Evolutionary conservation across 2,113 vertebrate species (phyloP), one percentile per base, ranked within the genome.

Genomic region (Heterochromis multidens): DNA sequence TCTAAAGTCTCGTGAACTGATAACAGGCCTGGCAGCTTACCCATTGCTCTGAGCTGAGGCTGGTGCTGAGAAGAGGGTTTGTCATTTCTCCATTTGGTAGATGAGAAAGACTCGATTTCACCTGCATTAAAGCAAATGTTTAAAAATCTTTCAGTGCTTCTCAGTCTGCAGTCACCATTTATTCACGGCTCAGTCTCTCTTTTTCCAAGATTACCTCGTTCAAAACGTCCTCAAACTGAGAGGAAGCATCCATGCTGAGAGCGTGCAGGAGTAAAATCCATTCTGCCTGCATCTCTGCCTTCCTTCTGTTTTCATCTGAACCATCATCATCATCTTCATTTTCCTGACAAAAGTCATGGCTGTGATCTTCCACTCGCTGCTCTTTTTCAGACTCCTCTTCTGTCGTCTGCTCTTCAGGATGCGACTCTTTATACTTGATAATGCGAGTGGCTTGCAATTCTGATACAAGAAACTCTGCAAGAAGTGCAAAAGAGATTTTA

Each of bases 21-120:
- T 61, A 27, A 25, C 33, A 46, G 25, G 10, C 3, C 3, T 33
- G 23, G 13, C 3, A 56, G 89, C 96, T 52, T 96, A 97, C 97
- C 97, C 97, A 97, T 88, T 94, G 95, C 63, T 92, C 90, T 25
- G 95, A 59, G 54, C 88, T 96, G 85, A 97, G 94, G 7, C 82
- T 85, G 9, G 7, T 56, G 60, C 84, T 93, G 4, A 98, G 95
- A 76, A 98, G 96, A 0, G 97, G 93, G 19, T 93, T 90, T 33
- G 91, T 83, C 77, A 95, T 82, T 29, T 70, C 81, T 84, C 85
- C 91, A n/a, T 58, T 81, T 3, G 95, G 82, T 1, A 96, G 84
- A 67, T 77, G 61, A 4, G 84, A 29, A 8, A 96, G 57, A 14
- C 91, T 94, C 0, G 76, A 87, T 67, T 95, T 85, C 81, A 96